phyloP scores from a whole-genome alignment of 1,140 invertebrate species.

The Diorhabda elongata region DNA sequence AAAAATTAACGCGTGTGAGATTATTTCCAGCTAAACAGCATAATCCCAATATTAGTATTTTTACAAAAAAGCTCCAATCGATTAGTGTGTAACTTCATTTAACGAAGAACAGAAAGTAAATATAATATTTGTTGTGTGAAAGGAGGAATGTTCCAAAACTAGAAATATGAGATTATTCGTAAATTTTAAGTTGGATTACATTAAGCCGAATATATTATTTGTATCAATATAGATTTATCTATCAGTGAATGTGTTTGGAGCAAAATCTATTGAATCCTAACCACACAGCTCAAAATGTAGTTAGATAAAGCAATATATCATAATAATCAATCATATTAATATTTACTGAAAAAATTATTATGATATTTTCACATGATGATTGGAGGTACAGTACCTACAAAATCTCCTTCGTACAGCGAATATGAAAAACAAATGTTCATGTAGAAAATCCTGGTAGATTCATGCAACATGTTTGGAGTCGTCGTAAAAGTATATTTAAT shows the following conservation, averaged over 20 bases:
- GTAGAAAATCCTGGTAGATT: neutral
- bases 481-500: slow-evolving; percentile 4
- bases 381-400: neutral
- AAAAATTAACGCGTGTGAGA: no score
- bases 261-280: neutral
- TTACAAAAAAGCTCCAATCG: no score
- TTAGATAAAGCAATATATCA: neutral
- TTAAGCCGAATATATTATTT: neutral
- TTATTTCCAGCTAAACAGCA: no score
- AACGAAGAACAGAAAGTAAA: no score
- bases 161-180: neutral
- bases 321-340: neutral
- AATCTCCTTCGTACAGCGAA: neutral
- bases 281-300: no score
- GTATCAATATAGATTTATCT: neutral
- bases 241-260: neutral
- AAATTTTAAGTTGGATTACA: neutral
- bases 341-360: neutral
- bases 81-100: no score
- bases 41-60: no score
- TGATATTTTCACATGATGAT: neutral
- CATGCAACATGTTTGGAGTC: neutral
- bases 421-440: slow-evolving; percentile 10
- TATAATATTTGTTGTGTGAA: no score
- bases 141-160: no score